Conservation (phyloP, 2,797 vertebrate species). For the Staurois parvus region DNA sequence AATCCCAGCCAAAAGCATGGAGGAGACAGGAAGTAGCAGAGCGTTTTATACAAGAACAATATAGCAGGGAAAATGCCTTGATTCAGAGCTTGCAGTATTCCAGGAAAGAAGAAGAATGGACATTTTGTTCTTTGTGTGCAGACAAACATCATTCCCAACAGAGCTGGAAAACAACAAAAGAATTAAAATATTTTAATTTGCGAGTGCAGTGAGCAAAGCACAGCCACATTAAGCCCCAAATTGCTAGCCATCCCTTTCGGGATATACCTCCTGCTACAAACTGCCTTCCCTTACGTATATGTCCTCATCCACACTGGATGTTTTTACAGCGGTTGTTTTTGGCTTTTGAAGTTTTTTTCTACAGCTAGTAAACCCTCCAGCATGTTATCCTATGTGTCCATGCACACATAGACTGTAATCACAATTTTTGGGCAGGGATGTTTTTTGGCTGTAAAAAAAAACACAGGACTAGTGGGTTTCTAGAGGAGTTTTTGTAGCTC, state of each 20-base stretch:
- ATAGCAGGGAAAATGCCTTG: slow-evolving; percentile 31
- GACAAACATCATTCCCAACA: slow-evolving; percentile 35
- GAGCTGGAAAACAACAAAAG: slow-evolving; percentile 32
- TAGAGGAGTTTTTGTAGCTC: too few relatives aligned
- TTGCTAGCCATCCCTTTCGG: background rate
- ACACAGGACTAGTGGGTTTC: too few relatives aligned
- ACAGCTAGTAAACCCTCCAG: too few relatives aligned
- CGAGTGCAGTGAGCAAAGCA: slow-evolving; percentile 10
- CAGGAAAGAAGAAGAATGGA: slow-evolving; percentile 34
- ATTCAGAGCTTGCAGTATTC: slow-evolving; percentile 21
- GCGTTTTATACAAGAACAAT: slow-evolving; percentile 28
- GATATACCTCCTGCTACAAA: background rate
- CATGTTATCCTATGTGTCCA: too few relatives aligned
- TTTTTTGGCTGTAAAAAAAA: too few relatives aligned
- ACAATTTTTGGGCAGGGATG: too few relatives aligned
- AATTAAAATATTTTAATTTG: slow-evolving; percentile 35
- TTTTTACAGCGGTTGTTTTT: too few relatives aligned
- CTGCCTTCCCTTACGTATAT: background rate
- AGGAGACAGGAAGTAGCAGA: slow-evolving; percentile 15
- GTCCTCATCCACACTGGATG: too few relatives aligned
- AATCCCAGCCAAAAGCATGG: slow-evolving; percentile 24
- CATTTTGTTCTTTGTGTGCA: slow-evolving; percentile 49
- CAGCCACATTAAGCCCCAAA: slow-evolving; percentile 11
- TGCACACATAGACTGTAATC: too few relatives aligned
- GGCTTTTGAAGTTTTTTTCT: too few relatives aligned